Conservation (phyloP, 1,140 invertebrate genomes). For the Bombus waltoni region DNA sequence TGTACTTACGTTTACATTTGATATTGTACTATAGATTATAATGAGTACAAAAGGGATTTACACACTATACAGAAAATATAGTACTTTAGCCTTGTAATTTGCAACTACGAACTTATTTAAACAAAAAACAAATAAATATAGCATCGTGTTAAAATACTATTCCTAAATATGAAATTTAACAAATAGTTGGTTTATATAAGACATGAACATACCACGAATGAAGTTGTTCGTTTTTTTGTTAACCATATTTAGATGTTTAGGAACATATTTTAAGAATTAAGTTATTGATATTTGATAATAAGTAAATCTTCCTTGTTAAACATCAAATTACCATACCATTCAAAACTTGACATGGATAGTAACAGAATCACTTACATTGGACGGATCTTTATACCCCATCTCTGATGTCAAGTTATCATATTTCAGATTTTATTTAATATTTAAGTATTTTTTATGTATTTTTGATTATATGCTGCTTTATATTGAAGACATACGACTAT, state of each 20-base stretch:
- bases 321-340: background rate
- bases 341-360: constrained; percentile 41
- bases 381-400: constrained; percentile 60
- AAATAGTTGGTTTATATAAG: background rate
- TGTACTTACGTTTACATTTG: background rate
- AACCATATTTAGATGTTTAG: background rate
- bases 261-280: constrained; percentile 18
- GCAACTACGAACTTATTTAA: background rate
- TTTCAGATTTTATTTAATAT: constrained; percentile 20
- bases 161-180: background rate
- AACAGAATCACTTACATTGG: constrained; percentile 53
- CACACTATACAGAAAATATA: background rate
- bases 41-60: background rate
- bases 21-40: background rate
- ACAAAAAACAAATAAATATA: background rate
- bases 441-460: background rate
- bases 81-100: constrained; percentile 7
- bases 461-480: constrained; percentile 30
- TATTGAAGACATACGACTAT: constrained; percentile 68
- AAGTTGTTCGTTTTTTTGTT: background rate
- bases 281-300: background rate
- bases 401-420: constrained; percentile 53
- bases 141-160: background rate
- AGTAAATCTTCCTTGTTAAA: background rate
- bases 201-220: background rate